These are phyloP conservation scores for Suillia variegata DNA, from an alignment of 2,888 invertebrate species.

Conservation along the genomic window DNA sequence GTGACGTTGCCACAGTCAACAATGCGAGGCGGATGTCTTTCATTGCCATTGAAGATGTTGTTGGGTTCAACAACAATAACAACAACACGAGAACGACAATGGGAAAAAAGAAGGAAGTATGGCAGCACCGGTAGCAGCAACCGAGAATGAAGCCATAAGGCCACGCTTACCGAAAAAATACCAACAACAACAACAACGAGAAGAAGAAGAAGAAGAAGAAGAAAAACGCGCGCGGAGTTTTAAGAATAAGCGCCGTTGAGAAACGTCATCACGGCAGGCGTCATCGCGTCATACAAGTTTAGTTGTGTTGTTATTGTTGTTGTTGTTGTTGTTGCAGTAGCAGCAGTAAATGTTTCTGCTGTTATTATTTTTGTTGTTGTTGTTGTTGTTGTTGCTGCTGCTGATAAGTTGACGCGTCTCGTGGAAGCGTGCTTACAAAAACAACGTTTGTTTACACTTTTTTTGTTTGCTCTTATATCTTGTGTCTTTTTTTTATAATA, in stretches of 20 bases:
- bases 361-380: background rate
- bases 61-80: background rate
- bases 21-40: background rate
- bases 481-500: background rate
- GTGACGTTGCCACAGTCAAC: background rate
- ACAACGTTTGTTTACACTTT: background rate
- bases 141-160: slow-evolving; percentile 1
- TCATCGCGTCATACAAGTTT: background rate
- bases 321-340: slow-evolving; percentile 9
- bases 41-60: background rate
- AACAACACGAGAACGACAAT: background rate
- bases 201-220: slow-evolving; percentile 5
- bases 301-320: slow-evolving; percentile 10
- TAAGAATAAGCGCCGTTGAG: slow-evolving; percentile 14
- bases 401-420: slow-evolving; percentile 23
- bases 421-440: slow-evolving; percentile 20
- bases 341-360: background rate
- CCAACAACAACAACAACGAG: slow-evolving; percentile 10
- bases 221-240: too few relatives aligned
- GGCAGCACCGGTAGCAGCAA: background rate
- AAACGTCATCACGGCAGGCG: background rate
- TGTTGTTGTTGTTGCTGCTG: slow-evolving; percentile 17
- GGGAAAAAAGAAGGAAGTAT: background rate
- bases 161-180: background rate
- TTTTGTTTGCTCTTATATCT: background rate